Conservation (phyloP, 2,797 vertebrate genomes). For the Furcifer pardalis region DNA sequence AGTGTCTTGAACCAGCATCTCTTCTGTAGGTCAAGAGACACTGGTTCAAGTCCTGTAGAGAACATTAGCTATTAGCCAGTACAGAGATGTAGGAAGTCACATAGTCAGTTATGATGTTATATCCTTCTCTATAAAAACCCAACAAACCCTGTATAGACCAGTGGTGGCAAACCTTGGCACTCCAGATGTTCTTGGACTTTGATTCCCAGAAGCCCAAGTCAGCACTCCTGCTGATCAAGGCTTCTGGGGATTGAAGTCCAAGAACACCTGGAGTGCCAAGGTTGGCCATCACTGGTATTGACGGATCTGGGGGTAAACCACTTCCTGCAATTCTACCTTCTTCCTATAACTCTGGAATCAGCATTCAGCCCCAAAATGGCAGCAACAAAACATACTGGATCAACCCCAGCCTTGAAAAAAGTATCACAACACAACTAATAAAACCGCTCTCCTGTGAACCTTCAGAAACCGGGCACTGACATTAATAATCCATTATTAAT, state of each 20-base stretch:
- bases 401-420: background rate
- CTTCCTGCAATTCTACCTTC: background rate
- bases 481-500: background rate
- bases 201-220: no score
- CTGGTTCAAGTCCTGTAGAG: no score
- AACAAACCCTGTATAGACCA: background rate
- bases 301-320: no score
- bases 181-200: no score
- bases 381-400: accelerated
- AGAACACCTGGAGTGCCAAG: no score
- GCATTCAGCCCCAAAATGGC: no score
- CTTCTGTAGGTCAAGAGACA: background rate
- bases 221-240: no score
- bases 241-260: no score
- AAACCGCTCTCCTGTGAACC: background rate
- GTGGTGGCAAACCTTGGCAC: background rate
- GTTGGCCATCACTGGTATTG: no score
- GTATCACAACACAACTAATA: background rate
- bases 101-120: background rate
- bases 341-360: accelerated
- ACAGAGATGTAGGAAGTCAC: background rate
- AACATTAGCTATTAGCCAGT: background rate
- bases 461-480: no score
- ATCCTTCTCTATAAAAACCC: no score
- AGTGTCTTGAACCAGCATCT: background rate